Evolutionary conservation across 2,113 vertebrate genomes (phyloP).

Genomic region (Mesoclemmys tuberculata): DNA sequence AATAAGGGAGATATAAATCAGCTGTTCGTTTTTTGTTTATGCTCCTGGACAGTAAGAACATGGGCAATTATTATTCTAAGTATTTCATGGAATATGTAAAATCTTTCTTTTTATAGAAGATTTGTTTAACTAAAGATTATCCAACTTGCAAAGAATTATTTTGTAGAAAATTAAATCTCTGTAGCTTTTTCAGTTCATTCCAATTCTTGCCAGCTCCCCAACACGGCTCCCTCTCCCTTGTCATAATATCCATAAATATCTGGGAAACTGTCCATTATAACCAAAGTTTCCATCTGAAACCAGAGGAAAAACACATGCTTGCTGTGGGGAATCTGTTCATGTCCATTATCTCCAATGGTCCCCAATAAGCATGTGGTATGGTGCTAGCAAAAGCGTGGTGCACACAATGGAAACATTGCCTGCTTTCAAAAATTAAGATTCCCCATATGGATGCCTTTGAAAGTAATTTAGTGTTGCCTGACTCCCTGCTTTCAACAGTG

Average conservation of each 20-base stretch:
- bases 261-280: not conserved
- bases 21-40: slow-evolving; percentile 38
- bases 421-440: slow-evolving; percentile 23
- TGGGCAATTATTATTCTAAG: not conserved
- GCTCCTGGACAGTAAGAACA: slow-evolving; percentile 39
- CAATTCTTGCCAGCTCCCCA: not conserved
- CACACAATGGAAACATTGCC: not conserved
- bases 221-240: not conserved
- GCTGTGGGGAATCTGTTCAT: not conserved
- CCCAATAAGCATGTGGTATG: not conserved
- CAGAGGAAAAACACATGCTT: not conserved
- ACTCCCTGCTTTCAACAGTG: slow-evolving; percentile 9
- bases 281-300: not conserved
- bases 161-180: not conserved
- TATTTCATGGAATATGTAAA: slow-evolving; percentile 10
- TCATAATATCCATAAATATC: not conserved
- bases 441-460: not conserved
- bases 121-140: slow-evolving; percentile 32
- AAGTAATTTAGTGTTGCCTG: not conserved
- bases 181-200: not conserved
- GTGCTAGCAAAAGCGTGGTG: not conserved
- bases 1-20: slow-evolving; percentile 27
- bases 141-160: not conserved
- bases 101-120: not conserved
- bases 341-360: not conserved